Percentiles rank a stretch among this genome's conserved stretches.
Evolutionary conservation across 1,140 invertebrate genomes (phyloP).

Genomic region (Drosophila sturtevanti): DNA sequence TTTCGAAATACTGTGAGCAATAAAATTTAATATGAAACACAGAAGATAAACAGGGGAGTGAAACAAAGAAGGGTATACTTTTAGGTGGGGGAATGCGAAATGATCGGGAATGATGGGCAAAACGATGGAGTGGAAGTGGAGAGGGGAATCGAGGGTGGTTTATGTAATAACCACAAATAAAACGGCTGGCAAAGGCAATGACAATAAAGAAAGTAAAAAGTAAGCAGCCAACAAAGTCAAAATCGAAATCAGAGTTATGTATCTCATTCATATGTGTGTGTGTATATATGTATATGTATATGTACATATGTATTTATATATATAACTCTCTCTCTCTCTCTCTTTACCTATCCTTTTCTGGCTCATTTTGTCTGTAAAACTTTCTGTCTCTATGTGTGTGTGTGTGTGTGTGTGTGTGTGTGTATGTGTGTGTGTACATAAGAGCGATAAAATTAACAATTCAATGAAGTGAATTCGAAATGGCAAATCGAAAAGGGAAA

Average conservation of each 20-base stretch:
- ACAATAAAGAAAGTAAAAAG: conserved; percentile 61
- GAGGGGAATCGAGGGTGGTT: not conserved
- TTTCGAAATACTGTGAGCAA: conserved; percentile 57
- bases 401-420: conserved; percentile 5
- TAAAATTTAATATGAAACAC: conserved; percentile 67
- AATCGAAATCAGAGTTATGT: conserved; percentile 43
- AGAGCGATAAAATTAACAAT: conserved; percentile 73
- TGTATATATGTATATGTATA: not conserved
- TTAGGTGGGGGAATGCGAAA: not conserved
- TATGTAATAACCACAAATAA: conserved; percentile 70
- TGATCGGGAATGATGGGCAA: too few relatives aligned
- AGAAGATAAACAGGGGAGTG: conserved; percentile 44
- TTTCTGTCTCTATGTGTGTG: conserved; percentile 6
- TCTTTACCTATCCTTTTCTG: not conserved
- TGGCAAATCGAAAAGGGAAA: conserved; percentile 70
- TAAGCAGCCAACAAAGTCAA: conserved; percentile 1
- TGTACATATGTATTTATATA: not conserved
- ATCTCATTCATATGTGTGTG: not conserved
- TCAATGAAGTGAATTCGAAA: conserved; percentile 78
- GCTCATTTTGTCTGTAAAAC: not conserved
- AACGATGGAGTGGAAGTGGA: not conserved
- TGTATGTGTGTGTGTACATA: conserved; percentile 20
- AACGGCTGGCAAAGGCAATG: conserved; percentile 56
- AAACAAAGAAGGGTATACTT: not conserved
- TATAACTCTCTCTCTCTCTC: not conserved